Evolutionary conservation across 1,140 invertebrate genomes (phyloP).

Genomic region (Aporrectodea caliginosa): DNA sequence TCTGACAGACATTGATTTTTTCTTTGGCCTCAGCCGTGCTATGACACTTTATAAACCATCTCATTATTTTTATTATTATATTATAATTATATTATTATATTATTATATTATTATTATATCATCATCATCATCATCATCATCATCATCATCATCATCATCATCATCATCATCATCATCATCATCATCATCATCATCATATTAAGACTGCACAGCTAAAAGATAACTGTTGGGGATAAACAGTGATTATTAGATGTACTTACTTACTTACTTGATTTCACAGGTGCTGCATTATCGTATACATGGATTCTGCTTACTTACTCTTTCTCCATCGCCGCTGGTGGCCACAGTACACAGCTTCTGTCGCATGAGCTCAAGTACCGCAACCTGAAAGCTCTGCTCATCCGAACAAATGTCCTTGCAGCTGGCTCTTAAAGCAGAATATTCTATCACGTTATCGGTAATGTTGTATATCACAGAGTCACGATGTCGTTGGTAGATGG

Average conservation of each 20-base stretch:
- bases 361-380: slow-evolving; percentile 2
- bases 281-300: no score
- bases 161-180: no score
- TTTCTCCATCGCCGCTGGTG: slow-evolving; percentile 7
- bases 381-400: slow-evolving; percentile 7
- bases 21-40: no score
- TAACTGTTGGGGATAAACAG: not conserved
- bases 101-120: no score
- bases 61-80: no score
- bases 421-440: not conserved
- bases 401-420: slow-evolving; percentile 13
- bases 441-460: slow-evolving; percentile 11
- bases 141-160: no score
- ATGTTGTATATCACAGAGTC: slow-evolving; percentile 18
- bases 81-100: no score
- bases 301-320: slow-evolving; percentile 11
- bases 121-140: no score
- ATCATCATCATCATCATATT: not conserved
- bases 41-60: no score
- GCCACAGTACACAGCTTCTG: slow-evolving; percentile 13
- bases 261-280: not conserved
- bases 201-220: not conserved
- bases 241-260: not conserved
- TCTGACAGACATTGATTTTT: no score
- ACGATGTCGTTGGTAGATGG: slow-evolving; percentile 2